Base-by-base conservation (phyloP, 1,140 invertebrate species). In the Drosophila setifemur region DNA sequence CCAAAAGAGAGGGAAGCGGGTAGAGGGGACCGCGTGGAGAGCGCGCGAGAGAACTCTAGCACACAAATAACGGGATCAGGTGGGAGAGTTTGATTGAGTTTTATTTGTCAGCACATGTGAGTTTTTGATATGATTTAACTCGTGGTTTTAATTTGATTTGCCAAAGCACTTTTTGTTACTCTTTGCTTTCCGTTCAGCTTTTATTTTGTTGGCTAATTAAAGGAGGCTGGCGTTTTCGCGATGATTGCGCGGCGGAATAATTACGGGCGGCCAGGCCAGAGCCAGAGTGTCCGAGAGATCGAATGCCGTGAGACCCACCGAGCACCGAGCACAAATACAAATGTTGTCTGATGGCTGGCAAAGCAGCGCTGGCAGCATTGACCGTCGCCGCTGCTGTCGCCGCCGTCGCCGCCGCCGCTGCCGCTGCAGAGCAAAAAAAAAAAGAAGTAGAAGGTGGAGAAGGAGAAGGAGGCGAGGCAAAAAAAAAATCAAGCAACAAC, bases 241-340 rank as follows among this genome's bases (percentile, higher is more conserved):
- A 35, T 12, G 31, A 35, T 35, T 35, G 31, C 31, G 31, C 31
- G 14, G 33, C 52, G 37, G 44, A 53, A 55, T 64, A 47, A 53
- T 29, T 29, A 49, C 54, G 40, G n/a, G 35, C 50, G 50, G 37
- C 35, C 23, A n/a, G 47, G 9, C 44, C 11, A 42, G 12, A 25
- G 45, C 19, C 16, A 43, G 54, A 39, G 29, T 39, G 66, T 78
- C 67, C 67, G 67, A 60, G 81, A 86, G 81, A 85, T 85, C 74
- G 79, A 83, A 83, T 47, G 42, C 61, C n/a, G 79, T 75, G 77
- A 86, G 81, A 85, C 79, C 79, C 81, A 85, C 79, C 81, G 79
- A 79, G 74, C 81, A 85, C 79, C 81, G 79, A 79, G 74, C 85
- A 85, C 79, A 86, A 85, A 85, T 86, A 85, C 79, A 86, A 85